Conservation (phyloP, 2,113 vertebrate species). For the Bufo bufo region DNA sequence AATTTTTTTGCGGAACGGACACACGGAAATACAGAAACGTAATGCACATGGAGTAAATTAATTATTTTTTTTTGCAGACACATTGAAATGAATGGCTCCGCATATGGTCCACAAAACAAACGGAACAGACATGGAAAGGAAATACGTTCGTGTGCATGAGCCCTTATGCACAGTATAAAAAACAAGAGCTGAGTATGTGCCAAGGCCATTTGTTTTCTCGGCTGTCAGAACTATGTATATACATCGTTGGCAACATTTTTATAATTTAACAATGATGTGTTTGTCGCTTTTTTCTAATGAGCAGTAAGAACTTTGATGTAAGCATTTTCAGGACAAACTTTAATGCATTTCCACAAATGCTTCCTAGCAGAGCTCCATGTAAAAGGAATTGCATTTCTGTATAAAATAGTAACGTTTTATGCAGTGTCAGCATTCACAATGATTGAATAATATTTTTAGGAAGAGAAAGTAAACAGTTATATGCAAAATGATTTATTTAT, state of each 20-base stretch:
- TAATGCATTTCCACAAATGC: slow-evolving; percentile 28
- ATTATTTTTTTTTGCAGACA: too few species aligned
- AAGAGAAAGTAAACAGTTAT: neutral
- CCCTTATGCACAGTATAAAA: neutral
- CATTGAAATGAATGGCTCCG: too few species aligned
- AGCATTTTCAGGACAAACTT: slow-evolving; percentile 11
- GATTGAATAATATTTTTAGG: neutral
- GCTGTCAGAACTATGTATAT: neutral
- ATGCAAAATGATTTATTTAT: neutral
- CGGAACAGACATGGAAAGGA: too few species aligned
- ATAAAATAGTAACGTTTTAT: neutral
- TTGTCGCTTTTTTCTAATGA: slow-evolving; percentile 22
- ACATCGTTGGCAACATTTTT: neutral
- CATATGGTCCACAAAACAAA: too few species aligned
- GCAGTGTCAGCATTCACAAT: slow-evolving; percentile 16
- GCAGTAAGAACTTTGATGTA: slow-evolving; percentile 29
- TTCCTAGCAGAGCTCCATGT: neutral
- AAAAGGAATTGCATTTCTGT: slow-evolving; percentile 28
- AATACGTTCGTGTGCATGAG: too few species aligned
- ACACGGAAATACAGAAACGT: too few species aligned
- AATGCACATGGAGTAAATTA: too few species aligned
- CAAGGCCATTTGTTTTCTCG: slow-evolving; percentile 14
- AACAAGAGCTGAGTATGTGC: neutral
- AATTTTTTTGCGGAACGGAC: too few species aligned
- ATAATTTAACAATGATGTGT: neutral